These are phyloP conservation scores for Ataeniobius toweri DNA, from an alignment of 2,797 vertebrate species.

Conservation along the genomic window DNA sequence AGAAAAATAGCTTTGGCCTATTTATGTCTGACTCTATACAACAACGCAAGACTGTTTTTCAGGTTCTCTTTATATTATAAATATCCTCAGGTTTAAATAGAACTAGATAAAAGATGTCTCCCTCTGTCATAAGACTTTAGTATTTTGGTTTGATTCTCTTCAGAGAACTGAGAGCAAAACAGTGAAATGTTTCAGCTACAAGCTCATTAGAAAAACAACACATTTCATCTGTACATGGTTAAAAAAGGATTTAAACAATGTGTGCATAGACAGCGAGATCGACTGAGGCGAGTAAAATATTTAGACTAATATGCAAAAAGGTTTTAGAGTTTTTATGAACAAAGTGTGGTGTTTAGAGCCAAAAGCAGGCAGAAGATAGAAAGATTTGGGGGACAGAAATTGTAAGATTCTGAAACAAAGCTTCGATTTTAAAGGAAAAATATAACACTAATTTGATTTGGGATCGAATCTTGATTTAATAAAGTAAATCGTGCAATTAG, in stretches of 20 bases:
- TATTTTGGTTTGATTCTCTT: slow-evolving; percentile 40
- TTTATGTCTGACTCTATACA: slow-evolving; percentile 81
- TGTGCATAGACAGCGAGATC: slow-evolving; percentile 21
- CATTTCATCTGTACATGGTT: not conserved
- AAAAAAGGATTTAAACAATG: not conserved
- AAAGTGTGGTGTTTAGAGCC: not conserved
- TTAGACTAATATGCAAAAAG: not conserved
- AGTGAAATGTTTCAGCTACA: slow-evolving; percentile 26
- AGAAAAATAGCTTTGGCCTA: slow-evolving; percentile 85
- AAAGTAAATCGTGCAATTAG: too few species aligned
- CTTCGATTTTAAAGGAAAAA: not conserved
- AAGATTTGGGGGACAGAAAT: not conserved
- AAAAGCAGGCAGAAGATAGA: not conserved
- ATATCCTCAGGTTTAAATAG: slow-evolving; percentile 87
- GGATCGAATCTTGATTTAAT: too few species aligned
- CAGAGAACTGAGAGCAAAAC: slow-evolving; percentile 11
- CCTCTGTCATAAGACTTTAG: slow-evolving; percentile 27
- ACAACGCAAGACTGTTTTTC: slow-evolving; percentile 64
- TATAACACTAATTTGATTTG: too few species aligned
- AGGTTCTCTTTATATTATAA: slow-evolving; percentile 86
- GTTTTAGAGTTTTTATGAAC: not conserved
- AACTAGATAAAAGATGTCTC: slow-evolving; percentile 57
- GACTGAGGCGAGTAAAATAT: not conserved
- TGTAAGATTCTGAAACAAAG: not conserved
- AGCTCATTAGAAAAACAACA: slow-evolving; percentile 28